Conservation (phyloP, 2,113 vertebrate species). For the Sterrhoptilus dennistouni region DNA sequence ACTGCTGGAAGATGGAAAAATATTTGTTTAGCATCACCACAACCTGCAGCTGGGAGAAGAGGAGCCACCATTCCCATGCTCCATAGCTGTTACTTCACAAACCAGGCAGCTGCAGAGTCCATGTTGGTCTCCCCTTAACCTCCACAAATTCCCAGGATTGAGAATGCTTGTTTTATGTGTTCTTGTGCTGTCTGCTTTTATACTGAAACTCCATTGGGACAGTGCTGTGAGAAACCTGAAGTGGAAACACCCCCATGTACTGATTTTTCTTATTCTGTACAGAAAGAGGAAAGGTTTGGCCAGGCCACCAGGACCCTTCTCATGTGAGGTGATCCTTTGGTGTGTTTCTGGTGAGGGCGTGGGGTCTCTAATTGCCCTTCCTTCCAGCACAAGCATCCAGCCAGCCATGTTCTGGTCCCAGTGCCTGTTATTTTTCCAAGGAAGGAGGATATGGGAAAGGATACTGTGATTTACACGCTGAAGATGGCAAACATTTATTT, state of each 20-base stretch:
- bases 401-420: background rate
- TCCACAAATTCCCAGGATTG: too few species aligned
- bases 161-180: background rate
- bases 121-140: background rate
- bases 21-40: background rate
- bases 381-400: background rate
- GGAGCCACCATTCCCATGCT: background rate
- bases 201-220: background rate
- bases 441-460: background rate
- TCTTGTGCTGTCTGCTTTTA: background rate
- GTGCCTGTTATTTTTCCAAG: background rate
- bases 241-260: background rate
- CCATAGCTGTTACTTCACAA: background rate
- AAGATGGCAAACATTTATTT: background rate
- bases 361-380: background rate
- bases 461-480: background rate
- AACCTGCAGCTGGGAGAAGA: background rate
- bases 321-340: fast-evolving
- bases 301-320: background rate
- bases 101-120: background rate
- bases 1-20: background rate
- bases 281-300: background rate
- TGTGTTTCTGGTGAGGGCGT: background rate
- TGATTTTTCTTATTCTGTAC: background rate
- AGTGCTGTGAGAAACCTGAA: background rate